These are phyloP conservation scores for Solea senegalensis DNA, from an alignment of 2,113 vertebrate species.

Conservation along the genomic window DNA sequence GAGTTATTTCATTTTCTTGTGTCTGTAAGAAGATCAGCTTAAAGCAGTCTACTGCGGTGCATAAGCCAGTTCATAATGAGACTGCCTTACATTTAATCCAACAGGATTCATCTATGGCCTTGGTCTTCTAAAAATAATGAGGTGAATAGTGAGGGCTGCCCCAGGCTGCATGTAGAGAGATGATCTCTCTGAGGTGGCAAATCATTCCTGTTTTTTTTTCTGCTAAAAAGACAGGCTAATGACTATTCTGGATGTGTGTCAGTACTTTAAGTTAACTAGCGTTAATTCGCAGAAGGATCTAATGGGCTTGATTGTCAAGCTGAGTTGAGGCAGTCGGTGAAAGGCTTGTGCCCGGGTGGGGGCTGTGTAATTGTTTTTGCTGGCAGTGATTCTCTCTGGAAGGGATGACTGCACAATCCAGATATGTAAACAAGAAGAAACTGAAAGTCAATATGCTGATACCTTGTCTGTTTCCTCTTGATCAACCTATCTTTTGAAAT, in stretches of 20 bases:
- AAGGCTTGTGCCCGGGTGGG: constrained; percentile 59
- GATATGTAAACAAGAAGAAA: constrained; percentile 76
- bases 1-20: constrained; percentile 59
- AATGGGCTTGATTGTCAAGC: constrained; percentile 73
- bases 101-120: constrained; percentile 74
- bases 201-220: constrained; percentile 73
- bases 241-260: constrained; percentile 73
- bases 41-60: constrained; percentile 32
- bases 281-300: constrained; percentile 72
- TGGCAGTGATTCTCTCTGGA: constrained; percentile 68
- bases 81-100: constrained; percentile 77
- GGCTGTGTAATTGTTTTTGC: constrained; percentile 76
- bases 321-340: constrained; percentile 60
- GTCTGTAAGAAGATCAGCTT: constrained; percentile 54
- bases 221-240: constrained; percentile 76
- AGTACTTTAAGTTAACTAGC: constrained; percentile 71
- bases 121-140: constrained; percentile 78
- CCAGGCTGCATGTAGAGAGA: constrained; percentile 71
- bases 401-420: constrained; percentile 71
- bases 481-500: constrained; percentile 51
- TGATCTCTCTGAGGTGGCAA: constrained; percentile 82
- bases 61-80: constrained; percentile 61
- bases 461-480: constrained; percentile 61
- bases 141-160: constrained; percentile 69
- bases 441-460: constrained; percentile 51